Evolutionary conservation across 2,888 invertebrate species (phyloP), one percentile per base, ranked within the genome.

Genomic region (Ectropis crepuscularia): DNA sequence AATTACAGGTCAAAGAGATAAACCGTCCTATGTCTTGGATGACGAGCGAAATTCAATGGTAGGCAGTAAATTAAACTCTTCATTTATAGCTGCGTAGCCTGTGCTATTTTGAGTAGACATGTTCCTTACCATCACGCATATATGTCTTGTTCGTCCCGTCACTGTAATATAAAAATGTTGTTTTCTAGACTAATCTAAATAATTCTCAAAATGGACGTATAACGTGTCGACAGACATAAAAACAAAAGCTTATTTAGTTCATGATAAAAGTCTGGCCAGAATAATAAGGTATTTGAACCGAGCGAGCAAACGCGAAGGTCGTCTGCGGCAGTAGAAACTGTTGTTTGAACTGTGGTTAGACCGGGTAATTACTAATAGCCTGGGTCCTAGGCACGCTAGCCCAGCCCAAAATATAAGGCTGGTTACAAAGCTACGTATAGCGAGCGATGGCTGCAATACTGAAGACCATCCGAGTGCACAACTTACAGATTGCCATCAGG

Each of bases 351-450:
- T 37, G 54, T 41, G 41, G 54, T 12, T 36, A 8, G 45, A 45
- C 55, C 59, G 8, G 49, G 46, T 63, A 55, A 61, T 62, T 59
- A 66, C 43, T 58, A 28, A 55, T 53, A 59, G 63, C 59, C 68
- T 71, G 65, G 64, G 65, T 58, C 39, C 61, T 63, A 69, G 67
- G 63, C 73, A 73, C 73, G 73, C 68, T 57, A 70, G 67, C 63
- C 67, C 43, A 58, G 70, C 66, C 72, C 55, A 12, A 67, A 66
- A 28, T 50, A 59, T 48, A 36, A 61, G 50, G 57, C 53, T 38
- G 48, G 0, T 6, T 38, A 58, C 57, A 57, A 12, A 42, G 16
- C 1, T 28, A 8, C 11, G 7, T n/a, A n/a, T n/a, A n/a, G n/a
- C 45, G 50, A 49, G 48, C 28, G 9, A 8, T 0, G 10, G 11